These are phyloP conservation scores for Ochropleura plecta DNA, from an alignment of 2,888 invertebrate genomes.

Conservation along the genomic window DNA sequence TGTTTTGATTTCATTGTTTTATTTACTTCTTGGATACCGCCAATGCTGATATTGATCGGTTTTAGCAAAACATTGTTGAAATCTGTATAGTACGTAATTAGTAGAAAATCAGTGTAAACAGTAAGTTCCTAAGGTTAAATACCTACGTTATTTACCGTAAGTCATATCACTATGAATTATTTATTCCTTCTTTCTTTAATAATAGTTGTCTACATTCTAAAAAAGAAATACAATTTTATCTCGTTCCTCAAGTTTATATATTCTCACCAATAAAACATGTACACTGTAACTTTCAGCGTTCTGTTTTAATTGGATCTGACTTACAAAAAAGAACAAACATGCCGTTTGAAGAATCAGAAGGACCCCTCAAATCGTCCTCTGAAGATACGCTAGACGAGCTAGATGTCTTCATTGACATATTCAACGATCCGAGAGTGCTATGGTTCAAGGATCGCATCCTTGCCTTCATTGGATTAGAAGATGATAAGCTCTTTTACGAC, in stretches of 20 bases:
- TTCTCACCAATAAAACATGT: background rate
- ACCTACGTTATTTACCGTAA: background rate
- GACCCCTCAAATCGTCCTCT: background rate
- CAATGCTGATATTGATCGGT: conserved; percentile 31
- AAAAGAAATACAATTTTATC: background rate
- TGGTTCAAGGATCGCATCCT: conserved; percentile 93
- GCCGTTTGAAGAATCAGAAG: conserved; percentile 30
- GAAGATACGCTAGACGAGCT: conserved; percentile 38
- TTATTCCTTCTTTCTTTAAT: background rate
- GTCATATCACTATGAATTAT: background rate
- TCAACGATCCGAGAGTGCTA: conserved; percentile 90
- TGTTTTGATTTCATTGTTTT: conserved; percentile 62
- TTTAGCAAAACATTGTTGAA: background rate
- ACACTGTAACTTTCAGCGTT: background rate
- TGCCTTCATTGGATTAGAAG: conserved; percentile 89
- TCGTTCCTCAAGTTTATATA: background rate
- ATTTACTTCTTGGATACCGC: conserved; percentile 57
- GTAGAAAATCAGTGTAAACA: conserved; percentile 12
- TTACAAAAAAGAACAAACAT: background rate
- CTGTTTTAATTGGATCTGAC: background rate
- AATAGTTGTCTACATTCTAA: background rate
- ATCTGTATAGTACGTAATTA: background rate
- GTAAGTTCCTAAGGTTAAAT: background rate
- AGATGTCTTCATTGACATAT: conserved; percentile 69
- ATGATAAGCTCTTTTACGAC: conserved; percentile 90